Conservation (phyloP, 1,140 invertebrate genomes). For the Subanguina moxae region DNA sequence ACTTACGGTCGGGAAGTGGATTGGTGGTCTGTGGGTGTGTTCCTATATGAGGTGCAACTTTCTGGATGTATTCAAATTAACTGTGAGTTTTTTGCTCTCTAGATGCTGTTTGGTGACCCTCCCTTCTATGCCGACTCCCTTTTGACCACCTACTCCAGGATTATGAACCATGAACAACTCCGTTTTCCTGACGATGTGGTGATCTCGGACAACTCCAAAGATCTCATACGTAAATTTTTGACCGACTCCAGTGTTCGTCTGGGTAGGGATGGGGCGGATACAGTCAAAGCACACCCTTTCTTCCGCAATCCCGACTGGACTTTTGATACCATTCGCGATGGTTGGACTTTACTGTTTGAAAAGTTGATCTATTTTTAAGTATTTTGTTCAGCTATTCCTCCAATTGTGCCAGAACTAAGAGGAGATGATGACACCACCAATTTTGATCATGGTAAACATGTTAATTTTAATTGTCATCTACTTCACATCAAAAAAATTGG, state of each 20-base stretch:
- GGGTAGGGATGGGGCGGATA: slow-evolving; percentile 85
- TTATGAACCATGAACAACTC: slow-evolving; percentile 86
- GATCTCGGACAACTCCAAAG: slow-evolving; percentile 83
- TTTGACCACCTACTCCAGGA: slow-evolving; percentile 83
- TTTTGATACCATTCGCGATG: slow-evolving; percentile 87
- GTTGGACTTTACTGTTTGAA: slow-evolving; percentile 61
- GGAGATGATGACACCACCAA: slow-evolving; percentile 96
- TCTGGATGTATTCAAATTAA: no score
- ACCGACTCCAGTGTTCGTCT: slow-evolving; percentile 77
- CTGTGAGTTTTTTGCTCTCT: no score
- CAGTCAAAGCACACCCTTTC: slow-evolving; percentile 90
- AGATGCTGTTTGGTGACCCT: slow-evolving; percentile 92
- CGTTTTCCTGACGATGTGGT: slow-evolving; percentile 85
- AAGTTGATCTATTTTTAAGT: not conserved
- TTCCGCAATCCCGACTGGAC: slow-evolving; percentile 96
- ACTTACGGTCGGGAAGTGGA: slow-evolving; percentile 85
- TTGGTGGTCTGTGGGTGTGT: slow-evolving; percentile 99
- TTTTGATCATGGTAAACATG: slow-evolving; percentile 91
- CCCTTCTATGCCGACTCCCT: slow-evolving; percentile 97
- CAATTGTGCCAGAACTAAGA: slow-evolving; percentile 86
- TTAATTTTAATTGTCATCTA: no score
- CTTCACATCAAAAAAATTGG: no score
- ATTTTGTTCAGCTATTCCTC: slow-evolving; percentile 71
- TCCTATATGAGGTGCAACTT: slow-evolving; percentile 87
- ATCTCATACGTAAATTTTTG: slow-evolving; percentile 84